Evolutionary conservation across 1,140 invertebrate genomes (phyloP), one percentile per base, ranked within the genome.

Genomic region (Polypedilum pembai): DNA sequence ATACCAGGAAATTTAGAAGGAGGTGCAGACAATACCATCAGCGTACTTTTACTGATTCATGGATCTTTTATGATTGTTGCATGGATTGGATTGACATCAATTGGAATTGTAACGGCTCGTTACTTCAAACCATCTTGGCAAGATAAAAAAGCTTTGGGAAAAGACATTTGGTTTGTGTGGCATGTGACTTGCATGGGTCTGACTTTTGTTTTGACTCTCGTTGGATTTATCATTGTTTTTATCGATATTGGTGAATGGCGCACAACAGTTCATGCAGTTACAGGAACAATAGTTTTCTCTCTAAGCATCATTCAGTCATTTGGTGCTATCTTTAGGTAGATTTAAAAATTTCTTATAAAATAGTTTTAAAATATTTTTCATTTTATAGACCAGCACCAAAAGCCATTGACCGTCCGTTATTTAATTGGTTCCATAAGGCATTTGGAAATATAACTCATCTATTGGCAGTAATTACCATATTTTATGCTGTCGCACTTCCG

Each of bases 351-450:
- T 33, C 5, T 33, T 33, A 33, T 33, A 33, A 33, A 3, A 33
- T 5, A 33, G 5, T 33, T 33, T 33, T 33, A 33, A n/a, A n/a
- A n/a, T n/a, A n/a, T n/a, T n/a, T n/a, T n/a, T n/a, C n/a, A n/a
- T n/a, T 33, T 33, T 33, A 33, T 33, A 33, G 96, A 74, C 94
- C 94, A 4, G 89, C 91, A 80, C 94, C 95, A 0, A 91, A 90
- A 73, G 90, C 91, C 66, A 86, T 89, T 1, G 90, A 88, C 77
- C 85, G 95, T 74, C 88, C 91, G 0, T 84, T 96, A 74, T 98
- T 98, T 84, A 99, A 99, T 83, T 98, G 95, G 95, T 79, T 89
- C 15, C 95, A 98, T 83, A 98, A 94, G 94, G 84, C 93, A 66
- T 87, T 94, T 76, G 96, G 96, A 73, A 98, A 96, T 82, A 83